These are phyloP conservation scores for Glandiceps talaboti DNA, from an alignment of 53 echinoderm and acorn worm genomes.

Conservation along the genomic window DNA sequence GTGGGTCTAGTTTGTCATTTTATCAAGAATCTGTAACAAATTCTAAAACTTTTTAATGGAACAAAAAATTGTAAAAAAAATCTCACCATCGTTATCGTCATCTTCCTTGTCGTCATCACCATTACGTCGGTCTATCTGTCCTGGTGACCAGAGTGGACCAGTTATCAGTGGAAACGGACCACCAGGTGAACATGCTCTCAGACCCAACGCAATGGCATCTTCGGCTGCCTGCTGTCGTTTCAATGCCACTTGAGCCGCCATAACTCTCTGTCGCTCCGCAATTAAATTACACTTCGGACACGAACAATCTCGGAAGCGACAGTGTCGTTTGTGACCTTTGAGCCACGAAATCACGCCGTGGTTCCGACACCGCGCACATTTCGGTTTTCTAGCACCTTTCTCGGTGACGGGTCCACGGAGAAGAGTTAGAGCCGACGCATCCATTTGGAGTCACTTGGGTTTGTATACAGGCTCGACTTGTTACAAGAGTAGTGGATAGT, in stretches of 20 bases:
- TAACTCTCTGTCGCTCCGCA: constrained; percentile 95
- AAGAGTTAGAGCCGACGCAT: constrained; percentile 43
- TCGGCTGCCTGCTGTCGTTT: constrained; percentile 98
- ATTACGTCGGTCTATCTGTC: neutral
- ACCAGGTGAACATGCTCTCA: constrained; percentile 82
- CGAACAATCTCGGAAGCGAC: constrained; percentile 93
- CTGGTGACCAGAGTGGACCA: constrained; percentile 19
- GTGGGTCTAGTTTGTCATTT: too few species aligned
- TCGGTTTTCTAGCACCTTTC: constrained; percentile 93
- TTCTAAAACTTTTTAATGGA: too few species aligned
- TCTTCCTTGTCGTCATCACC: constrained; percentile 29
- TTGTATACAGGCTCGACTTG: neutral
- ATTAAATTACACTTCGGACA: constrained; percentile 99
- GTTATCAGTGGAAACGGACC: constrained; percentile 64
- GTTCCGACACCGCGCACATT: constrained; percentile 96
- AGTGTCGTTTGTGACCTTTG: constrained; percentile 96
- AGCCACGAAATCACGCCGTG: constrained; percentile 99
- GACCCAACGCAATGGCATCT: constrained; percentile 93
- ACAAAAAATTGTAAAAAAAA: too few species aligned
- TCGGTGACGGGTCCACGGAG: constrained; percentile 90
- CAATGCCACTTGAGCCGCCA: constrained; percentile 97
- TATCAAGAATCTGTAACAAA: too few species aligned
- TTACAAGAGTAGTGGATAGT: neutral
- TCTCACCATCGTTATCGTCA: constrained; percentile 4
- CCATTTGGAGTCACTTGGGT: neutral